A percentile compares a stretch with the other conserved stretches of the same genome.
Evolutionary conservation across 2,888 invertebrate genomes (phyloP).

Genomic region (Epirrhoe alternata): DNA sequence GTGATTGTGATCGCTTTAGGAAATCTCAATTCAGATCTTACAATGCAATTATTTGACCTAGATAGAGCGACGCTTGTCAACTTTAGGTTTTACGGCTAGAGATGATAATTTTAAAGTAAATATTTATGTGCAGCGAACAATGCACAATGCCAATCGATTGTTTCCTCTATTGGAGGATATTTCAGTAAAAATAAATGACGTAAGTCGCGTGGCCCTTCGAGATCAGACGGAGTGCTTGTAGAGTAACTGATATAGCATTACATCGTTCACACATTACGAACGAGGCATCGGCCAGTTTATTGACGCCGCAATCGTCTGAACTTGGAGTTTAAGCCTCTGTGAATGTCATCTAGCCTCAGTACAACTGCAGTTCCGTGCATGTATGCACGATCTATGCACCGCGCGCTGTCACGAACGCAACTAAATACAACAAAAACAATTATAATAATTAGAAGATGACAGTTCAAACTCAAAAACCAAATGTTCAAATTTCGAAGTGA

Average conservation of each 20-base stretch:
- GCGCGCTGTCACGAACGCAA: constrained; percentile 48
- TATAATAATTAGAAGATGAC: constrained; percentile 55
- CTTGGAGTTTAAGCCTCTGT: constrained; percentile 77
- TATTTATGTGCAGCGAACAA: constrained; percentile 44
- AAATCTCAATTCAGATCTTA: constrained; percentile 40
- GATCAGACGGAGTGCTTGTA: constrained; percentile 26
- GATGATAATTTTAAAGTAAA: constrained; percentile 43
- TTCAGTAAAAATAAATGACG: constrained; percentile 51
- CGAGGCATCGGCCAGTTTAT: constrained; percentile 69
- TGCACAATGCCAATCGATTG: constrained; percentile 50
- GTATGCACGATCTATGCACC: constrained; percentile 65
- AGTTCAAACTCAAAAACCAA: constrained; percentile 62
- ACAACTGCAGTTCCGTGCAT: constrained; percentile 71
- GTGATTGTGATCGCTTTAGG: constrained; percentile 31
- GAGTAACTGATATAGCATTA: constrained; percentile 65
- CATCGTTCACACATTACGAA: constrained; percentile 62
- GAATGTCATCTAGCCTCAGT: constrained; percentile 83
- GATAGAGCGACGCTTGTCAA: constrained; percentile 34
- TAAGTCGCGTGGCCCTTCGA: constrained; percentile 39
- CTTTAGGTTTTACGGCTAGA: constrained; percentile 37
- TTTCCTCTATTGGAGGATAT: constrained; percentile 48
- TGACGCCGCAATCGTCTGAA: constrained; percentile 78
- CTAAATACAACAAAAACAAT: constrained; percentile 51
- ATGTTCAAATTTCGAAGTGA: constrained; percentile 70
- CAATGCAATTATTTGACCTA: constrained; percentile 44